Evolutionary conservation across 35 echinoderm and acorn worm species (phyloP).

Genomic region (Apostichopus parvimensis): DNA sequence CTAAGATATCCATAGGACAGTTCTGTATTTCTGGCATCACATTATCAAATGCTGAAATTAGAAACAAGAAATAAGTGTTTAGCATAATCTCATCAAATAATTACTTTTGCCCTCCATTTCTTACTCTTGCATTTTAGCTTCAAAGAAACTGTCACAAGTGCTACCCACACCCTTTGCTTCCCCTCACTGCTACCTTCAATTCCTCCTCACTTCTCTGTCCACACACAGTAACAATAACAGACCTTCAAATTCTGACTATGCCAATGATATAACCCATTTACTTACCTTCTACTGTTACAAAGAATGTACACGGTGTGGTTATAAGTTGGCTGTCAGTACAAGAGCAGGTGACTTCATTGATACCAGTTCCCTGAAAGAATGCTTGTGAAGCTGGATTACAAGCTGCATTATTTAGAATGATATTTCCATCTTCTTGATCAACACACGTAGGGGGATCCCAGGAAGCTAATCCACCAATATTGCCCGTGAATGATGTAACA

Average conservation of each 20-base stretch:
- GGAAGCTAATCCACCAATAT: not conserved
- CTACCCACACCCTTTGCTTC: no score
- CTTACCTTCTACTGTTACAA: not conserved
- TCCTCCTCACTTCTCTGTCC: no score
- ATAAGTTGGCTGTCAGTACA: slow-evolving; percentile 3
- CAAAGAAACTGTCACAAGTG: no score
- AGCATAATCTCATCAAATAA: no score
- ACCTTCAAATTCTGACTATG: no score
- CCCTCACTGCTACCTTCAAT: no score
- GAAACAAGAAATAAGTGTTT: not conserved
- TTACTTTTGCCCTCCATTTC: no score
- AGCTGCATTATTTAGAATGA: not conserved
- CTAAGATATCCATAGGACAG: slow-evolving; percentile 31
- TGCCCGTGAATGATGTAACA: not conserved
- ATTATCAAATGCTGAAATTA: slow-evolving; percentile 12
- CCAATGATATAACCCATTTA: no score
- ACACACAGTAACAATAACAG: no score
- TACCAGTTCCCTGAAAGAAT: not conserved
- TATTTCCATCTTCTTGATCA: slow-evolving; percentile 24
- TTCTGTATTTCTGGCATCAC: slow-evolving; percentile 27
- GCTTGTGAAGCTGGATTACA: not conserved
- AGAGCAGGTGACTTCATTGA: slow-evolving; percentile 3
- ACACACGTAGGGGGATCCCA: slow-evolving; percentile 15
- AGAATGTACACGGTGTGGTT: not conserved
- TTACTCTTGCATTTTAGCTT: no score